These are phyloP conservation scores for Sturnus vulgaris DNA, from an alignment of 2,113 vertebrate genomes.

Conservation along the genomic window DNA sequence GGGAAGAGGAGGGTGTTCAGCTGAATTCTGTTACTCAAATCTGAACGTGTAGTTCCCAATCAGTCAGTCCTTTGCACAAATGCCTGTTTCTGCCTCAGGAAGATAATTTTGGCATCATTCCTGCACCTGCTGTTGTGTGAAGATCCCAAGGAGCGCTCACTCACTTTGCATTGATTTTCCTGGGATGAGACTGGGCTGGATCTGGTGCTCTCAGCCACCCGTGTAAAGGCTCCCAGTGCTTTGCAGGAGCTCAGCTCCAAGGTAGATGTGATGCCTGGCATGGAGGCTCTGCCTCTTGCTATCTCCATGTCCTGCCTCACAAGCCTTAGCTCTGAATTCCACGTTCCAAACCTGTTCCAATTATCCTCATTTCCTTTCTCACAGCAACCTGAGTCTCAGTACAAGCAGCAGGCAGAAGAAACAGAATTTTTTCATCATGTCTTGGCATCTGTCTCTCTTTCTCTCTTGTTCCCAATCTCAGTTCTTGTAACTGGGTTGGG, in stretches of 20 bases:
- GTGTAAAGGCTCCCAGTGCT: background rate
- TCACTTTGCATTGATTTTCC: background rate
- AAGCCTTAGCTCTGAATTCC: background rate
- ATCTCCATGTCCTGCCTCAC: background rate
- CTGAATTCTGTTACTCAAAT: background rate
- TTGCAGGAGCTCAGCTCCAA: background rate
- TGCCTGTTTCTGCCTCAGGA: background rate
- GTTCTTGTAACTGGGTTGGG: background rate
- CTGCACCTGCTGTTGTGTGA: fast-evolving
- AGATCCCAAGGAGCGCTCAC: background rate
- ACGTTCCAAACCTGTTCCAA: background rate
- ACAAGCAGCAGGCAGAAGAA: background rate
- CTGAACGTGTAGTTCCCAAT: background rate
- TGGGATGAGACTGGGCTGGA: background rate
- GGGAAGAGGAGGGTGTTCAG: background rate
- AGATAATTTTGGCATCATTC: background rate
- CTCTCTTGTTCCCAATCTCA: background rate
- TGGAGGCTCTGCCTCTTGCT: background rate
- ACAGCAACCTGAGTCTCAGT: background rate
- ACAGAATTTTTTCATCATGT: slow-evolving; percentile 17
- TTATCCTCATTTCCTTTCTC: background rate
- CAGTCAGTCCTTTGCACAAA: background rate
- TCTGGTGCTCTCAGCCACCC: background rate
- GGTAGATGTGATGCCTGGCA: background rate
- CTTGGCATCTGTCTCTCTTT: background rate